Evolutionary conservation across 2,888 invertebrate species (phyloP).

Genomic region (Heteromurus nitidus): DNA sequence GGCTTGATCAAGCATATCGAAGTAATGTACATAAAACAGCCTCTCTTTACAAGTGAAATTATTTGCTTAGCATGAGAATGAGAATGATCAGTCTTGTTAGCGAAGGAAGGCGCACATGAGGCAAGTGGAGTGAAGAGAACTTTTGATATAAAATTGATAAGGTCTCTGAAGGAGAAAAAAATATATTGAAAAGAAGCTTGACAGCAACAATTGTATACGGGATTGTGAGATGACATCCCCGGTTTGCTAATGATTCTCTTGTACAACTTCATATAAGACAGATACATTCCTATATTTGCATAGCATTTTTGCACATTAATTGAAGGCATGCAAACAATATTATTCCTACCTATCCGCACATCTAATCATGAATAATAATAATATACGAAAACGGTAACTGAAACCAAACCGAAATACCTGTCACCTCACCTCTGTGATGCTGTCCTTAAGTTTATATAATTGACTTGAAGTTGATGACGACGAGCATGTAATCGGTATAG

Average conservation of each 20-base stretch:
- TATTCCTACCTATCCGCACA: too few relatives aligned
- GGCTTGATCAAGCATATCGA: background rate
- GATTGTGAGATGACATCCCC: constrained; percentile 26
- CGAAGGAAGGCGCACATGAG: background rate
- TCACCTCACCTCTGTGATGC: too few relatives aligned
- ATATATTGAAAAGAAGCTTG: constrained; percentile 38
- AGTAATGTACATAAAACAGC: background rate
- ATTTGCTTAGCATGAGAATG: background rate
- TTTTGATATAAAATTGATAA: too few relatives aligned
- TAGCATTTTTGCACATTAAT: too few relatives aligned
- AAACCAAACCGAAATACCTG: background rate
- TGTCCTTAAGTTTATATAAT: too few relatives aligned
- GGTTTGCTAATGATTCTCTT: constrained; percentile 20
- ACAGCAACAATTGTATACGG: constrained; percentile 21
- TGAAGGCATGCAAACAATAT: too few relatives aligned
- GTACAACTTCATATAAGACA: background rate
- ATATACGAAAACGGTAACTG: constrained; percentile 7
- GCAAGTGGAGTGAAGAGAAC: background rate
- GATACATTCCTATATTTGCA: background rate
- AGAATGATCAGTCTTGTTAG: constrained; percentile 19
- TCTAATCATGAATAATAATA: too few relatives aligned
- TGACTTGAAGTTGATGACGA: too few relatives aligned
- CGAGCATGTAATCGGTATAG: too few relatives aligned
- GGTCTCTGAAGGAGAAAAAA: too few relatives aligned
- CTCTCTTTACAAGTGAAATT: background rate